These are phyloP conservation scores for Lamprotornis superbus DNA, from an alignment of 2,113 vertebrate species.

Conservation along the genomic window DNA sequence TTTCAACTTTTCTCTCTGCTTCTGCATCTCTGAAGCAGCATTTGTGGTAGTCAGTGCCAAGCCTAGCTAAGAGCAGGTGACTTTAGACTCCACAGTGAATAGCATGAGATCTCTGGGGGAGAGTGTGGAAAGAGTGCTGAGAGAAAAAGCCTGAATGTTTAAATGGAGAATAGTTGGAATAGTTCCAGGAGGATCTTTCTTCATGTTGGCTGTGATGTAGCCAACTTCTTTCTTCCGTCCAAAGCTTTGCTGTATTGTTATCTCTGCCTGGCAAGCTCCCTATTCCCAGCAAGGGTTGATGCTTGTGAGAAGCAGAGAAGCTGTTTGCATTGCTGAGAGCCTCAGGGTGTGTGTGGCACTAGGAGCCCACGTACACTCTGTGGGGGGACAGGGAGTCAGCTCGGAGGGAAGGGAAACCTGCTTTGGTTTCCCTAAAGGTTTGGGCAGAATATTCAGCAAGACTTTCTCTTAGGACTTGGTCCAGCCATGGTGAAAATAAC, in stretches of 20 bases:
- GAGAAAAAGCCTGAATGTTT: conserved; percentile 2
- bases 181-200: conserved; percentile 31
- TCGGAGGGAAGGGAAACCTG: not conserved
- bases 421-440: not conserved
- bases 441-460: not conserved
- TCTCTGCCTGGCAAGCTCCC: not conserved
- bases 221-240: not conserved
- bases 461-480: not conserved
- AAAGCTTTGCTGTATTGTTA: not conserved
- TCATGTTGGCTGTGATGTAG: not conserved
- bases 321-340: not conserved
- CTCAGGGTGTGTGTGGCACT: not conserved
- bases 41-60: not conserved
- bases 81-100: not conserved
- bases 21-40: not conserved
- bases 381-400: not conserved
- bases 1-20: conserved; percentile 17
- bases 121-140: not conserved
- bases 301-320: not conserved
- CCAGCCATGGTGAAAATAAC: not conserved
- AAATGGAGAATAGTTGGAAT: conserved; percentile 23
- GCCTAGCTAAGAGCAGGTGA: conserved; percentile 11
- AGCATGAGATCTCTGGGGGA: not conserved
- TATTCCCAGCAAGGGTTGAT: not conserved
- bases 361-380: not conserved